A percentile compares a stretch with the other conserved stretches of the same genome.
Conservation (phyloP, 1,140 invertebrate genomes). For the Aphaenogaster rudis region DNA sequence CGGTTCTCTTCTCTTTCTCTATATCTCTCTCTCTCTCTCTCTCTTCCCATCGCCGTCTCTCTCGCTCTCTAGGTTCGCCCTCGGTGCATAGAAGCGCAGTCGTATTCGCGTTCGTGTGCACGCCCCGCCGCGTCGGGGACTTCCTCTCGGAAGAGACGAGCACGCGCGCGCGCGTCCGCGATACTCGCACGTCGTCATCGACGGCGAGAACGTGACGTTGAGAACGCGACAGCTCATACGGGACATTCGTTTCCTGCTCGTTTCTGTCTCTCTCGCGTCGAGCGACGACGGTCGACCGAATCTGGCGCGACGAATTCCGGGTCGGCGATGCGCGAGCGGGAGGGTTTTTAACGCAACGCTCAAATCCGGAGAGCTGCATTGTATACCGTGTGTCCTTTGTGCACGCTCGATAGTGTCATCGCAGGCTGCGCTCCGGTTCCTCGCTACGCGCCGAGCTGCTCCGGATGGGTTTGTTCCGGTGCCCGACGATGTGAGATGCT, state of each 20-base stretch:
- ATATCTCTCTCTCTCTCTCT: background rate
- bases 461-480: background rate
- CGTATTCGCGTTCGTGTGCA: background rate
- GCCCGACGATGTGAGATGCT: background rate
- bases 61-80: background rate
- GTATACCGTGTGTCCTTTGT: background rate
- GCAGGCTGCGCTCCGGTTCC: background rate
- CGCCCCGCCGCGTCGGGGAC: background rate
- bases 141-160: background rate
- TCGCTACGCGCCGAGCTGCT: background rate
- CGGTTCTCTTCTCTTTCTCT: background rate
- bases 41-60: too few species aligned
- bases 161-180: background rate
- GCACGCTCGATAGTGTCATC: background rate
- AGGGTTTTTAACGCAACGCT: background rate
- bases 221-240: background rate
- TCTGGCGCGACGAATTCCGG: conserved; percentile 8
- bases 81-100: background rate
- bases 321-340: background rate
- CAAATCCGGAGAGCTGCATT: background rate
- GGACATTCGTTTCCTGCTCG: background rate
- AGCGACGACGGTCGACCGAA: background rate
- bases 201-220: background rate
- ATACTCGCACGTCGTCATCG: background rate
- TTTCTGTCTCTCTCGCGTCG: background rate